Base-by-base conservation (phyloP, 2,888 invertebrate species). In the Stenchaetothrips biformis region DNA sequence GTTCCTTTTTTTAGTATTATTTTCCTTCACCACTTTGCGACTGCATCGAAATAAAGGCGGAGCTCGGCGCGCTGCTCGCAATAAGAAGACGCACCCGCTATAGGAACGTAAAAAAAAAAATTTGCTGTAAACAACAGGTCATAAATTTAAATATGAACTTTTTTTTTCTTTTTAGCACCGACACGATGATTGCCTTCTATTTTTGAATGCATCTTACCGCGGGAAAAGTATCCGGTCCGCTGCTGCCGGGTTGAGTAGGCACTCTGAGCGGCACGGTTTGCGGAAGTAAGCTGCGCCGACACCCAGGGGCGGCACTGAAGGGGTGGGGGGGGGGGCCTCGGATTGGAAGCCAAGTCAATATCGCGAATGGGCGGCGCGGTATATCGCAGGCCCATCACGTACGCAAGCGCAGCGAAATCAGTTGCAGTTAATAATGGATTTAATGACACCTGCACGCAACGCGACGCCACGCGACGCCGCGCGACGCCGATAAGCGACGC, bases 391-490 rank as follows among this genome's bases (percentile, higher is more conserved):
- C 11, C 9, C 25, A 11, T 74, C 67, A 74, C 67, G 67, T 74
- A 21, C 67, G 67, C 67, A n/a, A 21, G 67, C 67, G 67, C 67
- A 25, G 67, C 67, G 25, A 21, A 25, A 74, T 74, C 67, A 74
- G 37, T 74, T 74, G 67, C 67, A 74, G 67, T 74, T 74, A 74
- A 74, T 74, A 74, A 74, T 74, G 67, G 67, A 74, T 8, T 74
- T 74, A 74, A 74, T 74, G 67, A 74, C 67, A 74, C 67, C 67
- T 74, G 25, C 67, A 74, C 37, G 37, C 37, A 37, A 4, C 37
- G 37, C 37, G 37, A 37, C 37, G 59, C 59, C 13, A 2, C 18
- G 59, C 59, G 59, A 18, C 59, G 18, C 59, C 0, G 13, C 59
- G 18, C 59, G 59, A 16, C 13, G 59, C 59, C 59, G 37, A 37